Evolutionary conservation across 2,797 vertebrate genomes (phyloP), one percentile per base, ranked within the genome.

Genomic region (Sciurus vulgaris): DNA sequence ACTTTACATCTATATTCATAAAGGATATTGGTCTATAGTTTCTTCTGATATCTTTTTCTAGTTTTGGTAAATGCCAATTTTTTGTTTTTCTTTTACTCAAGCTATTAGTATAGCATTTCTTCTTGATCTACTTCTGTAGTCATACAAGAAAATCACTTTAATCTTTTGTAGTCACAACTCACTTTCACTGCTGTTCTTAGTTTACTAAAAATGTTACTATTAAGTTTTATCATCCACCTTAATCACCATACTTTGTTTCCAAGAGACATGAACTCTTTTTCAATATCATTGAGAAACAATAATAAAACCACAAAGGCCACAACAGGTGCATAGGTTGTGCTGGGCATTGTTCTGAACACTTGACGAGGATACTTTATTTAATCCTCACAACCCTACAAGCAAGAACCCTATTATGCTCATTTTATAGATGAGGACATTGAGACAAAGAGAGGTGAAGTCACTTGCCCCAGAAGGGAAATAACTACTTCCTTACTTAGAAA

Each of bases 51-150:
- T 15, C 59, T 15, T 93, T 92, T 49, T 94, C 86, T 86, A 63
- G 18, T 89, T 86, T 96, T 89, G 28, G 24, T 86, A 81, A 56
- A 79, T 6, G 41, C 33, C 56, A 1, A 4, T n/a, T 33, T 35
- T 69, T 67, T 65, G 51, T 59, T 87, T 14, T 88, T 65, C 73
- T 72, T 72, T 86, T 38, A 74, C 35, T 89, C 20, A 41, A 65
- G 28, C 30, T 78, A 69, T 84, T 89, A 82, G 65, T 61, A 17
- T 79, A 76, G 47, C n/a, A 85, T 83, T 96, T 79, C 69, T 96
- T 77, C 72, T 93, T 67, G 3, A 41, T 72, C 44, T 17, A 28
- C 22, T 61, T 96, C 91, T 2, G 5, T 69, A 61, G 35, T n/a
- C 69, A 82, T 41, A 10, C 51, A 79, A 95, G 54, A 86, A 63